Conservation (phyloP, 2,113 vertebrate genomes). For the Pachypanchax playfairii region DNA sequence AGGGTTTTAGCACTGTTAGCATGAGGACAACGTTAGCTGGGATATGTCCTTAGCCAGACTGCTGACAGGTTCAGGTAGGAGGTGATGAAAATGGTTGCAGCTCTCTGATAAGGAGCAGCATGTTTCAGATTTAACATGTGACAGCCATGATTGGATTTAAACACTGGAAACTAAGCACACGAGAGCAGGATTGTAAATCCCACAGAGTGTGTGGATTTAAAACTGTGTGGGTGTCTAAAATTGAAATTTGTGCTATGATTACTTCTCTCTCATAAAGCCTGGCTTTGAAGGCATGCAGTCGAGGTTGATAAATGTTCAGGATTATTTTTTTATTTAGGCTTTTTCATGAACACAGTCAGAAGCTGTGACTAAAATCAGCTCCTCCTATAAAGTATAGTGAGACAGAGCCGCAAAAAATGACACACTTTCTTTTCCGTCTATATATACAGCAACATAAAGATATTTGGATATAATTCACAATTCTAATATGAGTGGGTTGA, state of each 20-base stretch:
- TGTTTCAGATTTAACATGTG: constrained; percentile 47
- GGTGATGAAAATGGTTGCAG: constrained; percentile 30
- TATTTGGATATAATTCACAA: not conserved
- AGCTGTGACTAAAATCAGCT: not conserved
- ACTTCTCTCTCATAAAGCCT: constrained; percentile 27
- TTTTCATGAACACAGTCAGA: not conserved
- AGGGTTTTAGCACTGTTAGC: constrained; percentile 37
- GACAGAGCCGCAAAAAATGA: no score
- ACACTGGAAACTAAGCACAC: constrained; percentile 39
- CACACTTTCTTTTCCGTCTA: no score
- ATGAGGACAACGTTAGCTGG: constrained; percentile 50
- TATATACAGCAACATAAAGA: not conserved
- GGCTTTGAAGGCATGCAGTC: constrained; percentile 29
- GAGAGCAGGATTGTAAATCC: constrained; percentile 29
- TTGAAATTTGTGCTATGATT: constrained; percentile 26
- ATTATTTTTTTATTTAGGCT: constrained; percentile 23
- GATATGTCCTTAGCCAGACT: constrained; percentile 38
- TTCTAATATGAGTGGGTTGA: not conserved
- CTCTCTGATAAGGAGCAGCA: constrained; percentile 48
- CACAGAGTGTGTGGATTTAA: constrained; percentile 14
- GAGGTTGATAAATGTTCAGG: constrained; percentile 25
- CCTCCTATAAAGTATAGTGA: not conserved
- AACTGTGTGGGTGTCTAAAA: constrained; percentile 27
- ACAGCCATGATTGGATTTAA: constrained; percentile 56
- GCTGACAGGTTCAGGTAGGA: constrained; percentile 47